These are phyloP conservation scores for Eupithecia dodoneata DNA, from an alignment of 2,888 invertebrate species.

Conservation along the genomic window DNA sequence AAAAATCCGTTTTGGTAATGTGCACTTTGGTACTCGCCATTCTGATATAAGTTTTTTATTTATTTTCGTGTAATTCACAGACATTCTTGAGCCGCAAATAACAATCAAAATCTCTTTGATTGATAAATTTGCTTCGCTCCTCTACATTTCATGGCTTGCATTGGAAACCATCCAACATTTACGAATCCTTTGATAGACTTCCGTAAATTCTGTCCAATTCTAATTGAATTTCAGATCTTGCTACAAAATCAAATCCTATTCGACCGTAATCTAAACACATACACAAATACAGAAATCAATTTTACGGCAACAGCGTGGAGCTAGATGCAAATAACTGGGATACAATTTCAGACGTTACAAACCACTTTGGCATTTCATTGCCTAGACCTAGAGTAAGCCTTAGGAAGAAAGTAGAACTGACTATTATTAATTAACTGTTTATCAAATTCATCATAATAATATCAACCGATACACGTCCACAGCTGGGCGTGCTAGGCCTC, in stretches of 20 bases:
- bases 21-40: background rate
- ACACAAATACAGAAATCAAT: slow-evolving; percentile 27
- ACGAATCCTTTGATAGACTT: slow-evolving; percentile 47
- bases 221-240: slow-evolving; percentile 40
- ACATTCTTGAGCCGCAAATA: slow-evolving; percentile 40
- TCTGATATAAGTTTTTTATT: background rate
- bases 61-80: background rate
- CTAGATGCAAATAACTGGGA: slow-evolving; percentile 1
- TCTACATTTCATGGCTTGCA: slow-evolving; percentile 47
- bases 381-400: background rate
- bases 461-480: too few species aligned
- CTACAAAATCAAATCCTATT: slow-evolving; percentile 31
- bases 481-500: too few species aligned
- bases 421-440: background rate
- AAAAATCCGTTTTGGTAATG: background rate
- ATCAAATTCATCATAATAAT: too few species aligned
- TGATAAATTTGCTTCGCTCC: slow-evolving; percentile 50
- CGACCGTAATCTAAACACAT: slow-evolving; percentile 20
- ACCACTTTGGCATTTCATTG: slow-evolving; percentile 9
- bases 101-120: slow-evolving; percentile 49
- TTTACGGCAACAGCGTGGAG: slow-evolving; percentile 12
- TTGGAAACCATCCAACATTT: slow-evolving; percentile 52
- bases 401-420: background rate
- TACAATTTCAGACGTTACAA: slow-evolving; percentile 5
- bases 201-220: slow-evolving; percentile 37